Percentiles rank a stretch among this genome's conserved stretches.
Evolutionary conservation across 2,797 vertebrate species (phyloP).

Genomic region (Babyrousa celebensis): DNA sequence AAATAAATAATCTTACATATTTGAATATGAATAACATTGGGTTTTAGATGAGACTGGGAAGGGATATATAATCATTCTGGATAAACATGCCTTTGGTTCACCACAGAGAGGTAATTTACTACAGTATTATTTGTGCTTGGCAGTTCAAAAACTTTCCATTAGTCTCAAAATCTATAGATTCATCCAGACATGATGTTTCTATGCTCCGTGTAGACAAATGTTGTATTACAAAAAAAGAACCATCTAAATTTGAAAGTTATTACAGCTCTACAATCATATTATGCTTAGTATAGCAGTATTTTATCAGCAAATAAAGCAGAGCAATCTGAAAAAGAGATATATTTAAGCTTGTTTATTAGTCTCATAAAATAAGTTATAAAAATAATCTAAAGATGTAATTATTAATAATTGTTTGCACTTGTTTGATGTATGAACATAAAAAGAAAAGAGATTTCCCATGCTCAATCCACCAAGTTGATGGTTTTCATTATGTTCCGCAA

Average conservation of each 20-base stretch:
- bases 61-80: conserved; percentile 56
- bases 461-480: not conserved
- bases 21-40: conserved; percentile 59
- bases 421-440: not conserved
- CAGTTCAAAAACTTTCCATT: conserved; percentile 69
- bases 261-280: not conserved
- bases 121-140: conserved; percentile 74
- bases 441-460: not conserved
- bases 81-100: conserved; percentile 75
- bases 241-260: conserved; percentile 59
- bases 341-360: not conserved
- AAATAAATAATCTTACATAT: conserved; percentile 61
- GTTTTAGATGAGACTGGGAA: conserved; percentile 61
- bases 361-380: conserved; percentile 16
- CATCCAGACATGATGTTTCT: conserved; percentile 71
- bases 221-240: conserved; percentile 39
- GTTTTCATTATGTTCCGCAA: not conserved
- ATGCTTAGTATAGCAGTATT: not conserved
- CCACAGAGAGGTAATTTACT: conserved; percentile 71
- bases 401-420: conserved; percentile 5
- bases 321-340: not conserved
- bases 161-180: conserved; percentile 74
- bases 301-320: conserved; percentile 44
- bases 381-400: not conserved
- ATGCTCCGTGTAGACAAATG: conserved; percentile 68